A percentile compares a stretch with the other conserved stretches of the same genome.
Evolutionary conservation across 2,888 invertebrate species (phyloP).

Genomic region (Coenonympha arcania): DNA sequence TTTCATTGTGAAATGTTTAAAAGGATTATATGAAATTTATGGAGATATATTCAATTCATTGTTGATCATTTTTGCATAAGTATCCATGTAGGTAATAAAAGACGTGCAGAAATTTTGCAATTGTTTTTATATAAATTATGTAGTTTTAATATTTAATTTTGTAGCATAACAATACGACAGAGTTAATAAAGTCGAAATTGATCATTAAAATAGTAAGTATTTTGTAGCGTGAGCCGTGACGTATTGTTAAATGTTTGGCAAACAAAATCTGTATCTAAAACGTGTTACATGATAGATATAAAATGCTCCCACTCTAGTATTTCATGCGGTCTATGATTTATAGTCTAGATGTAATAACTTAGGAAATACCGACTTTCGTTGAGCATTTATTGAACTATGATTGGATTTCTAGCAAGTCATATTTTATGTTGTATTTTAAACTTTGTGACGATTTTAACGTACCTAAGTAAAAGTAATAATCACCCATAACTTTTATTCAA

Average conservation of each 20-base stretch:
- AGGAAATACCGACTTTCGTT: conserved; percentile 38
- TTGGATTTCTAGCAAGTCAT: conserved; percentile 39
- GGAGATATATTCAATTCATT: no score
- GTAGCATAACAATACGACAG: not conserved
- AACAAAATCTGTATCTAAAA: conserved; percentile 2
- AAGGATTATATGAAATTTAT: no score
- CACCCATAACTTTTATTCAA: no score
- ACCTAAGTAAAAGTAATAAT: no score
- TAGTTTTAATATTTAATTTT: no score
- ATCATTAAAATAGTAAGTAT: conserved; percentile 1
- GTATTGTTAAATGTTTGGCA: conserved; percentile 11
- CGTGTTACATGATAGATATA: not conserved
- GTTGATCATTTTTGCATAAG: no score
- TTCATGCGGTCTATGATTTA: conserved; percentile 12
- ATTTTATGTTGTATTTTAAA: no score
- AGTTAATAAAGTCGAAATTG: not conserved
- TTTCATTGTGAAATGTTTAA: no score
- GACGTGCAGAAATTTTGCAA: not conserved
- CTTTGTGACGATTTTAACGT: no score
- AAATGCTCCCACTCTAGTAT: conserved; percentile 10
- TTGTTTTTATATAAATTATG: not conserved
- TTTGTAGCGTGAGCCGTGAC: not conserved
- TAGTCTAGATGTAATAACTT: conserved; percentile 49
- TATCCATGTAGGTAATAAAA: not conserved
- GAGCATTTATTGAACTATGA: conserved; percentile 45